Evolutionary conservation across 23 tunicate genomes (phyloP), one percentile per base, ranked within the genome.

Genomic region (Styela clava): DNA sequence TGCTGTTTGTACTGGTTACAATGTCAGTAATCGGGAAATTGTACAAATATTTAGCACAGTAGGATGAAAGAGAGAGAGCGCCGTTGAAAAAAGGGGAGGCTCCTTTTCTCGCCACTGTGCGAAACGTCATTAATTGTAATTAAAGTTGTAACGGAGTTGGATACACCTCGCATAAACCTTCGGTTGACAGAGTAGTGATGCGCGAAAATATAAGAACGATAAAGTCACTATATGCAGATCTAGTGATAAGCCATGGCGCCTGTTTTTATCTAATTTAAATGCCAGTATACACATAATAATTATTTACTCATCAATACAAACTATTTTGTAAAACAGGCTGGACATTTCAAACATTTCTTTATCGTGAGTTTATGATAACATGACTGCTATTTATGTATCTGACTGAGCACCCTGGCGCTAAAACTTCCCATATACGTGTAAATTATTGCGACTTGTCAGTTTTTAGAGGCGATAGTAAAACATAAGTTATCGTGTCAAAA

Each of bases 41-140:
- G 81, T 36, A 44, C 81, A 76, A 76, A 76, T 76, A 76, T 76
- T 76, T 76, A 52, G 64, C 32, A 28, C 20, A 16, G 16, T 26
- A 71, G 32, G 77, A 71, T 71, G 34, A 71, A 71, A 71, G 77
- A 71, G 77, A 32, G 32, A 26, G 77, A 35, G 37, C 27, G 34
- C 7, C 77, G 35, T 5, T 5, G 56, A 32, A 32, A 30, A 27
- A 71, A n/a, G 23, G 35, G 35, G 34, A 21, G 35, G 77, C 27
- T 71, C 32, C 77, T 71, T 71, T 71, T 71, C 34, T 71, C 77
- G 34, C 34, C 77, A 28, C 34, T 35, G 77, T 71, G 77, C 34
- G 35, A 71, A 71, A 71, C 34, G 77, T 30, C 35, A 28, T 71
- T 34, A 28, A 71, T 28, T 71, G 77, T 71, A 44, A 44, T 44